Evolutionary conservation across 2,888 invertebrate species (phyloP).

Genomic region (Zhuqinia jingwanae): DNA sequence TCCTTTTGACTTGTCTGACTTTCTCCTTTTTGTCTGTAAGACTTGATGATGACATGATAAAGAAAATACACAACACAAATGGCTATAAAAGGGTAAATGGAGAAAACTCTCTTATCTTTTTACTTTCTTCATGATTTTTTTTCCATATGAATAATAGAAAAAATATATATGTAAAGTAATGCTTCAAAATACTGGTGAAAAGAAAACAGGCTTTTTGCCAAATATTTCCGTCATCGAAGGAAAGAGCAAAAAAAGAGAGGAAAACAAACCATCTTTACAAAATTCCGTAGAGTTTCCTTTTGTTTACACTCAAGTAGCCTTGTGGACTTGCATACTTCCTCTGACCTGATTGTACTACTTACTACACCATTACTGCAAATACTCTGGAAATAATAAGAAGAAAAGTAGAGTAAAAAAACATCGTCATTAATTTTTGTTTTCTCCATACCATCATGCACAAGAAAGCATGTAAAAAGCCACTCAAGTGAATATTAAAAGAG

Average conservation of each 20-base stretch:
- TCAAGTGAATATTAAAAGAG: conserved; percentile 2
- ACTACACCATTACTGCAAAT: background rate
- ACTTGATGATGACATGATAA: conserved; percentile 54
- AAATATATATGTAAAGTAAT: background rate
- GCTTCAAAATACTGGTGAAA: background rate
- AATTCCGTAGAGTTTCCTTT: conserved; percentile 14
- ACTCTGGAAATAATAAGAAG: background rate
- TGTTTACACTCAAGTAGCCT: no score
- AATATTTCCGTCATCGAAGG: conserved; percentile 37
- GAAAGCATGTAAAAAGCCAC: background rate
- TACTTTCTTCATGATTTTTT: background rate
- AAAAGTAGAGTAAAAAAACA: background rate
- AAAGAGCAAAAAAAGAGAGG: background rate
- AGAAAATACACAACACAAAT: background rate
- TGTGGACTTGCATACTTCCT: background rate
- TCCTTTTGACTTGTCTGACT: background rate
- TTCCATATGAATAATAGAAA: conserved; percentile 15
- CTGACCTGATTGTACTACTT: no score
- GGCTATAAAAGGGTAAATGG: no score
- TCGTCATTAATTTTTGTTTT: conserved; percentile 44
- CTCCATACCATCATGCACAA: background rate
- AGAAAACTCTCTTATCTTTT: no score
- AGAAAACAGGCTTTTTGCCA: conserved; percentile 34
- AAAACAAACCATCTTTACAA: conserved; percentile 19
- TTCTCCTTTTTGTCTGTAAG: conserved; percentile 21